Conservation (phyloP, 2,113 vertebrate genomes). For the Heptranchias perlo region DNA sequence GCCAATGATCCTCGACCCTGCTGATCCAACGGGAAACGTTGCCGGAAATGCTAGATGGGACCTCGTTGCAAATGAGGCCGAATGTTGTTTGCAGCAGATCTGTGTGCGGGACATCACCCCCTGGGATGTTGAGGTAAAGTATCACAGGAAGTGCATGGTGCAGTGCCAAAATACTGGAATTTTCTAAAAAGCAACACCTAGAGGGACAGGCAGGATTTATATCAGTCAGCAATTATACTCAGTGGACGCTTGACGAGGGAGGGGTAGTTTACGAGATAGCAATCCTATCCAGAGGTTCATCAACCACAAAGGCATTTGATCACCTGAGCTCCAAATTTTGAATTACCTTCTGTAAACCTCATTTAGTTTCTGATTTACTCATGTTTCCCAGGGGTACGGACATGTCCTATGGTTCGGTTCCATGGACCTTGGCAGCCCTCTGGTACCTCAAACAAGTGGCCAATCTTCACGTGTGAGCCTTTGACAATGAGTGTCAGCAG, state of each 20-base stretch:
- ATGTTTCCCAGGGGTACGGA: too few species aligned
- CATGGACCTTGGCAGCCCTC: too few species aligned
- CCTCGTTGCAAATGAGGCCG: conserved; percentile 44
- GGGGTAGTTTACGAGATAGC: not conserved
- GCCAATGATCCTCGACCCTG: conserved; percentile 50
- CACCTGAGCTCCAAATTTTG: not conserved
- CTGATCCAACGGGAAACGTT: conserved; percentile 48
- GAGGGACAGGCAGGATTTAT: not conserved
- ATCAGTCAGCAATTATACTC: not conserved
- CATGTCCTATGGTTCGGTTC: too few species aligned
- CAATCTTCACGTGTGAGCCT: too few species aligned
- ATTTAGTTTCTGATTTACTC: not conserved
- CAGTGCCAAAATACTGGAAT: not conserved
- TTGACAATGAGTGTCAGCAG: not conserved
- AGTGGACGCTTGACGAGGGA: not conserved
- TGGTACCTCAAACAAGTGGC: too few species aligned
- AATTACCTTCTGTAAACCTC: not conserved
- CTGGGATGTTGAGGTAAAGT: conserved; percentile 48
- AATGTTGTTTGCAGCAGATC: conserved; percentile 41
- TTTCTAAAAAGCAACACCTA: not conserved
- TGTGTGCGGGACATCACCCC: not conserved
- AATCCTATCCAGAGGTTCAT: not conserved
- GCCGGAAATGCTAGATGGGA: conserved; percentile 46
- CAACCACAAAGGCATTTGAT: not conserved
- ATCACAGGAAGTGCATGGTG: not conserved